Conservation (phyloP, 2,797 vertebrate genomes). For the Falco biarmicus region DNA sequence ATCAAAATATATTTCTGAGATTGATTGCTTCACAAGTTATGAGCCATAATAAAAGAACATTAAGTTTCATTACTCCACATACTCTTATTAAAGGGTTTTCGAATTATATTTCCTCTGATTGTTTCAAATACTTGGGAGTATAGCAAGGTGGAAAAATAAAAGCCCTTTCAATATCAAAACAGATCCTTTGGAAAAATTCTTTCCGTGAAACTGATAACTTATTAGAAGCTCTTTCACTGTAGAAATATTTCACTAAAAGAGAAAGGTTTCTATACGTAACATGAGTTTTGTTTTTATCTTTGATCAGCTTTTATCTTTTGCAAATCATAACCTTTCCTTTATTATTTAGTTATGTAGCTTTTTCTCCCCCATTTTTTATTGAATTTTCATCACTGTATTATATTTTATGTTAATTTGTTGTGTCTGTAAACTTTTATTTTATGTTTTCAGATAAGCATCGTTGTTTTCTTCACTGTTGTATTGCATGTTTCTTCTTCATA, state of each 20-base stretch:
- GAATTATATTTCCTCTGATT: not conserved
- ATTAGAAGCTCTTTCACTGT: not conserved
- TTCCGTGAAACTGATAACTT: not conserved
- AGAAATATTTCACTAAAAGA: not conserved
- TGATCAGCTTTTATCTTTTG: not conserved
- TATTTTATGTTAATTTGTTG: not conserved
- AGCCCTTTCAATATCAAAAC: not conserved
- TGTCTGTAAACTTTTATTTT: not conserved
- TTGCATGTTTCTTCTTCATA: not conserved
- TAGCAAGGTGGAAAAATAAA: not conserved
- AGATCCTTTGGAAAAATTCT: not conserved
- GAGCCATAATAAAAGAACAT: not conserved
- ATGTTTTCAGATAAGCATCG: not conserved
- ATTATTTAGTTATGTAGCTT: not conserved
- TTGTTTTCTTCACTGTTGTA: not conserved
- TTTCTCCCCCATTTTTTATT: not conserved
- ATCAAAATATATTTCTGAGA: slow-evolving; percentile 3
- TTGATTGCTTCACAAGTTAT: not conserved
- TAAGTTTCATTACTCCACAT: not conserved
- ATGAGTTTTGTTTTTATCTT: not conserved
- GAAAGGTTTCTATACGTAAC: not conserved
- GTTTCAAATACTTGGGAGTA: not conserved
- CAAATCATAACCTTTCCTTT: not conserved
- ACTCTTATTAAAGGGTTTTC: not conserved
- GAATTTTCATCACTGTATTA: not conserved